phyloP scores from a whole-genome alignment of 2,888 invertebrate genomes.

The Tricholauxania praeusta region DNA sequence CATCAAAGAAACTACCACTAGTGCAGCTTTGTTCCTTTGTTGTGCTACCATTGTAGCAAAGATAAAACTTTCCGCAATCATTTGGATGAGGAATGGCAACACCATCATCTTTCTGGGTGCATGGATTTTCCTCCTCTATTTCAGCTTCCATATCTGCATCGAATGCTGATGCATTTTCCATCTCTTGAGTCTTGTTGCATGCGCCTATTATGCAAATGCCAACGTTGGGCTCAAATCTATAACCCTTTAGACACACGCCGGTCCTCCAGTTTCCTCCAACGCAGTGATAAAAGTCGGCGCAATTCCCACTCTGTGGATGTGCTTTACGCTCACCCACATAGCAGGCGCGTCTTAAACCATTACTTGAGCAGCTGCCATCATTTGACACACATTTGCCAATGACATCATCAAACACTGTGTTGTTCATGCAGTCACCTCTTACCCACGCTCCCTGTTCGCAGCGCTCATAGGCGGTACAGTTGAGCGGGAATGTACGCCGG shows the following conservation, averaged over 20 bases:
- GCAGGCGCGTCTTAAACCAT: conserved; percentile 56
- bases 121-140: conserved; percentile 33
- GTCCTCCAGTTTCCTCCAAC: conserved; percentile 53
- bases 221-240: conserved; percentile 46
- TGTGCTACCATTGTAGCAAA: conserved; percentile 51
- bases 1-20: conserved; percentile 55
- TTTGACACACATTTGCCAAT: conserved; percentile 47
- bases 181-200: conserved; percentile 18
- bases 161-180: conserved; percentile 20
- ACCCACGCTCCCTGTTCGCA: conserved; percentile 51
- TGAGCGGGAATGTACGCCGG: conserved; percentile 40
- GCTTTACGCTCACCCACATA: conserved; percentile 46
- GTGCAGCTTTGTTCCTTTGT: conserved; percentile 51
- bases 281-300: conserved; percentile 57
- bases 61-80: conserved; percentile 56
- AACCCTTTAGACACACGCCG: conserved; percentile 55
- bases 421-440: conserved; percentile 38
- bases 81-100: conserved; percentile 50
- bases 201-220: not conserved
- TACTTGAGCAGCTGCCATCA: conserved; percentile 54
- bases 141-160: too few relatives aligned
- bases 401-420: conserved; percentile 46
- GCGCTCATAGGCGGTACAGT: conserved; percentile 50
- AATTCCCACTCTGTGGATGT: conserved; percentile 46
- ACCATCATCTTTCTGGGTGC: conserved; percentile 51